A percentile compares a stretch with the other conserved stretches of the same genome.
Conservation (phyloP, 2,888 invertebrate genomes). For the Calameuta filiformis region DNA sequence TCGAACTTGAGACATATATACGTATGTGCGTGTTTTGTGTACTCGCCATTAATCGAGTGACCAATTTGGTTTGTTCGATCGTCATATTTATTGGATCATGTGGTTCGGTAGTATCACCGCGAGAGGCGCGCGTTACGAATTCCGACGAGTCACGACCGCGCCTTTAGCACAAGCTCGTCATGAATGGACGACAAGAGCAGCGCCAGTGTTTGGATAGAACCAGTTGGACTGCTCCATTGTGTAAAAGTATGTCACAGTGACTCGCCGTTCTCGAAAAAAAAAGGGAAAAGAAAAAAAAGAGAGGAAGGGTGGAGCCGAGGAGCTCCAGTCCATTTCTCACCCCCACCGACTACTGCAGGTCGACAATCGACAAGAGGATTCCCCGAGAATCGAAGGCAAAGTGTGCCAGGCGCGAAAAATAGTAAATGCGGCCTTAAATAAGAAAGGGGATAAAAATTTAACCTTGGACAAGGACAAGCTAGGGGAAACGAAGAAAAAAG, state of each 20-base stretch:
- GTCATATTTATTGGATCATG: neutral
- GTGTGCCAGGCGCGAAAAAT: neutral
- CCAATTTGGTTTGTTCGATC: neutral
- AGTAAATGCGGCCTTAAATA: neutral
- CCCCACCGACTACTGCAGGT: constrained; percentile 21
- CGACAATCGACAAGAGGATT: neutral
- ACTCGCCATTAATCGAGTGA: neutral
- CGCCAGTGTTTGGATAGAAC: neutral
- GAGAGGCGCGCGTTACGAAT: neutral
- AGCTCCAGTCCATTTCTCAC: constrained; percentile 29
- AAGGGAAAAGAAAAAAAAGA: neutral
- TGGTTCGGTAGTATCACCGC: too few species aligned
- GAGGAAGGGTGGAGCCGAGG: constrained; percentile 22
- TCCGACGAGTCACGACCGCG: neutral
- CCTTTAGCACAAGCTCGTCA: neutral
- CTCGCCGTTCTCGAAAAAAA: constrained; percentile 21
- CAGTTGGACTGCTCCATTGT: constrained; percentile 34
- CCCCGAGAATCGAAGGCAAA: neutral
- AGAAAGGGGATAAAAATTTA: neutral
- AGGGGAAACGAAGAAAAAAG: neutral
- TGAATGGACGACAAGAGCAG: neutral
- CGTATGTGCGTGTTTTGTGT: neutral
- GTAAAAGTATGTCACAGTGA: constrained; percentile 41
- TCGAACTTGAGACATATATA: neutral
- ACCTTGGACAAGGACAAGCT: neutral